Base-by-base conservation (phyloP, 1,140 invertebrate genomes). In the honey bee (Apis mellifera) region DNA sequence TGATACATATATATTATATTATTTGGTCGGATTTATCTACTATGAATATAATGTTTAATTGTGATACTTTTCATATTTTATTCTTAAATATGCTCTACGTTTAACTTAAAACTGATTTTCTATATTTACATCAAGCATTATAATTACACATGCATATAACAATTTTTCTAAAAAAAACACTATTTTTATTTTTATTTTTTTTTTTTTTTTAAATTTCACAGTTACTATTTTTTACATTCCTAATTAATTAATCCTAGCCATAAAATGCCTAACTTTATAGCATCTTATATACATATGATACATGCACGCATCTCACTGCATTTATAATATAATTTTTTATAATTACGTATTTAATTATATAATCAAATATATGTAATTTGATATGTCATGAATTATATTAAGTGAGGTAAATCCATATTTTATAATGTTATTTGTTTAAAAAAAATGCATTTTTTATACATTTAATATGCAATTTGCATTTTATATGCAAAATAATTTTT, bases 41-140 rank as follows among this genome's bases (percentile, higher is more conserved):
- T 66, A 48, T 66, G 62, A 54, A 68, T 69, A 84, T 73, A 80
- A 76, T 62, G 66, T 80, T 84, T 74, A 69, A 80, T 80, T 82
- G 81, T 82, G 75, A 84, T 80, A 84, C 55, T 82, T 42, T 42
- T 82, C 57, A 82, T 82, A 77, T 75, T 72, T 59, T 72, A 79
- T 65, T 65, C 59, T 72, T 78, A 83, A 54, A 65, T 55, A 57
- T 72, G 65, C 23, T 79, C 32, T 84, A 66, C 48, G 48, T 64
- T 73, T 84, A 84, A 48, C 70, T 84, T 68, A 74, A 80, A 80
- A 48, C 65, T 84, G 69, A 80, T 84, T 84, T 84, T 84, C 15
- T 84, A 84, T 64, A 54, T 74, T 32, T 80, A 73, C 32, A 72
- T 69, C 55, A 32, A 80, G 26, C 42, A 78, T 54, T 50, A 79